These are phyloP conservation scores for Nothoprocta perdicaria DNA, from an alignment of 2,113 vertebrate species.

Conservation along the genomic window DNA sequence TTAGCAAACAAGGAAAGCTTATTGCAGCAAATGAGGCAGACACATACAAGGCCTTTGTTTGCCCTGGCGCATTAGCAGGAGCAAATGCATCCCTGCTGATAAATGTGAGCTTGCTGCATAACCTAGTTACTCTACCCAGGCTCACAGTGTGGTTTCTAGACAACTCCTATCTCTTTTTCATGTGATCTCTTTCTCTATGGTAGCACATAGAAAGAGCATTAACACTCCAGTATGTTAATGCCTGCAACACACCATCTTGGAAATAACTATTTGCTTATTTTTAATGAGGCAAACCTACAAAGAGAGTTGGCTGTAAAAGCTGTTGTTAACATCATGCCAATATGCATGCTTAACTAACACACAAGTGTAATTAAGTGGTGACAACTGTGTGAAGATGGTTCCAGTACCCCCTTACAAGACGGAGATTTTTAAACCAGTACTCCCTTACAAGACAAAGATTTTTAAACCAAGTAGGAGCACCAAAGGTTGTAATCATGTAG, in stretches of 20 bases:
- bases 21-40: not conserved
- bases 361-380: not conserved
- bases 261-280: slow-evolving; percentile 29
- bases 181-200: not conserved
- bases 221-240: not conserved
- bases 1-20: slow-evolving; percentile 6
- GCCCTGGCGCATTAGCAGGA: not conserved
- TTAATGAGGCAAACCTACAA: not conserved
- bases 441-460: not conserved
- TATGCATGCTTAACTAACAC: not conserved
- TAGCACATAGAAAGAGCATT: too few species aligned
- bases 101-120: not conserved
- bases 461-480: not conserved
- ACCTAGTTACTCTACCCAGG: not conserved
- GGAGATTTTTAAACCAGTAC: not conserved
- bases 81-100: not conserved
- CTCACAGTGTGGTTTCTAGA: not conserved
- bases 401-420: not conserved
- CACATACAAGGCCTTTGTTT: not conserved
- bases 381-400: not conserved
- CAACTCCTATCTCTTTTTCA: not conserved
- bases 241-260: not conserved
- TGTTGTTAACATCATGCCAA: not conserved
- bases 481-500: not conserved
- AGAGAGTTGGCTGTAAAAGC: not conserved